These are phyloP conservation scores for Drosophila putrida DNA, from an alignment of 2,888 invertebrate genomes.

Conservation along the genomic window DNA sequence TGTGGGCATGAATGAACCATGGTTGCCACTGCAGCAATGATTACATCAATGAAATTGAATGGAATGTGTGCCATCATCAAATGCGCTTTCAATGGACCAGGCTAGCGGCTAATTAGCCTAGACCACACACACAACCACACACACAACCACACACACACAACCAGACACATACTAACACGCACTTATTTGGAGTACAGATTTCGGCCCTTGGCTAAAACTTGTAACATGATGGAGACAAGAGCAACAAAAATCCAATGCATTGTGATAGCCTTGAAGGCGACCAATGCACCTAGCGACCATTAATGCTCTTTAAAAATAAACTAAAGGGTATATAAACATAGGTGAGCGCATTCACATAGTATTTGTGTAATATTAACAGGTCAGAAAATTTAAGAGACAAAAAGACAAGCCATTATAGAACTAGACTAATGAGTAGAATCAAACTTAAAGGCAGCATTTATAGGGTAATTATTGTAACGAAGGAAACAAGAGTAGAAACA, in stretches of 20 bases:
- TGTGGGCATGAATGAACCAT: conserved; percentile 64
- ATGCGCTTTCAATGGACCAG: conserved; percentile 68
- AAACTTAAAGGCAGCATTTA: neutral
- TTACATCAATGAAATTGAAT: conserved; percentile 79
- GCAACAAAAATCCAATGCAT: conserved; percentile 4
- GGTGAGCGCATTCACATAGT: neutral
- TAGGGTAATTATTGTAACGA: neutral
- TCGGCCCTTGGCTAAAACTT: conserved; percentile 69
- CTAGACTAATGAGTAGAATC: neutral
- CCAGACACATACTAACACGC: conserved; percentile 6
- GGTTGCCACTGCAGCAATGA: conserved; percentile 40
- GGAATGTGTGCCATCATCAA: conserved; percentile 77
- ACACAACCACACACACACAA: conserved; percentile 11
- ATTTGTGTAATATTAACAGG: neutral
- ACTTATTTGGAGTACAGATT: conserved; percentile 32
- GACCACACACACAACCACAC: conserved; percentile 62
- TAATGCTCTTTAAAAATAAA: conserved; percentile 14
- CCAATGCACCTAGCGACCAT: conserved; percentile 51
- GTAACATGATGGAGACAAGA: conserved; percentile 43
- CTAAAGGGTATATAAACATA: conserved; percentile 37
- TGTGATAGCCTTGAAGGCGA: conserved; percentile 58
- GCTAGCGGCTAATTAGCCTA: conserved; percentile 66
- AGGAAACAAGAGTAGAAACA: neutral
- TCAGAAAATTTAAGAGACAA: neutral
- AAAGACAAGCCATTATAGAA: neutral